Evolutionary conservation across 2,888 invertebrate species (phyloP).

Genomic region (Campoplex nolae): DNA sequence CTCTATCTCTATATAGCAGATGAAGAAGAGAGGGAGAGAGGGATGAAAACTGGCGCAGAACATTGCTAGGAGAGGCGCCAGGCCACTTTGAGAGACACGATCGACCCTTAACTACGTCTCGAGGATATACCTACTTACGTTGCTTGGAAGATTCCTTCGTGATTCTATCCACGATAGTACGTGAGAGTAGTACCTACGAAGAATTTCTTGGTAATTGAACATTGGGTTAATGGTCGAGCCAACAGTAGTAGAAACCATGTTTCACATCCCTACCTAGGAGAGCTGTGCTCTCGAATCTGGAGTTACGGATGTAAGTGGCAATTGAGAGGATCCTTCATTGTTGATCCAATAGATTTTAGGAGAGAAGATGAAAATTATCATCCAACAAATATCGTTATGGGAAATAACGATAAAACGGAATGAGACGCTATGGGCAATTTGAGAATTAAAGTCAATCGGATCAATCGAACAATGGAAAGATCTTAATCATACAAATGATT

Average conservation of each 20-base stretch:
- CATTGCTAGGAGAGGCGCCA: conserved; percentile 77
- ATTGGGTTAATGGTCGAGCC: conserved; percentile 44
- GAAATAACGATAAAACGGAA: background rate
- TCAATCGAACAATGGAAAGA: background rate
- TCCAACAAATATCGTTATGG: background rate
- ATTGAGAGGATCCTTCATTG: conserved; percentile 5
- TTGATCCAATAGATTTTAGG: background rate
- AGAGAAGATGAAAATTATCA: background rate
- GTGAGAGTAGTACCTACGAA: conserved; percentile 56
- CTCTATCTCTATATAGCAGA: conserved; percentile 1
- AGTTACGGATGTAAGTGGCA: conserved; percentile 10
- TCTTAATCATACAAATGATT: background rate
- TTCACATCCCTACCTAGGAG: background rate
- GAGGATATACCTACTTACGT: conserved; percentile 61
- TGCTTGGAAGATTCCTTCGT: conserved; percentile 59
- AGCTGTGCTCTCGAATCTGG: conserved; percentile 13
- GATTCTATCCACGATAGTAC: conserved; percentile 57
- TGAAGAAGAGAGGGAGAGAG: conserved; percentile 34
- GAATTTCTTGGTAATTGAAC: conserved; percentile 61
- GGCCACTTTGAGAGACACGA: conserved; percentile 80
- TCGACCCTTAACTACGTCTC: conserved; percentile 80
- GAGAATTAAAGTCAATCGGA: background rate
- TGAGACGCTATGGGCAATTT: background rate
- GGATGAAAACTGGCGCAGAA: conserved; percentile 68
- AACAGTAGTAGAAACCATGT: conserved; percentile 2